phyloP scores from a whole-genome alignment of 37 sponge, comb jelly and placozoan genomes.

The Ianthella basta region DNA sequence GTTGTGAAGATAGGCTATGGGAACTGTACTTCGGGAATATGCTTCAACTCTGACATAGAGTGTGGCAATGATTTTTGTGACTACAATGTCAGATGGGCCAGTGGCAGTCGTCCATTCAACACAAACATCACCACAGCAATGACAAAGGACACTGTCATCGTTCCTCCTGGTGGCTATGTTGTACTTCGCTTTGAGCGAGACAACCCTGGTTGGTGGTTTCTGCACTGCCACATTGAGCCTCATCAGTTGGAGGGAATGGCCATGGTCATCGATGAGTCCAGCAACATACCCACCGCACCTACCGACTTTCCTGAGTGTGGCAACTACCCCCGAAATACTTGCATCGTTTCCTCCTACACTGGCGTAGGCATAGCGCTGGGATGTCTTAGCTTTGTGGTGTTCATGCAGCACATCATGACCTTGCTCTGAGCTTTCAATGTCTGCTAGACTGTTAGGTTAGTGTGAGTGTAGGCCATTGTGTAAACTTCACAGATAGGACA shows the following conservation, averaged over 20 bases:
- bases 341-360: no score
- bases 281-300: background rate
- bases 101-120: background rate
- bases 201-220: background rate
- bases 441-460: no score
- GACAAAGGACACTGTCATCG: background rate
- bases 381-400: no score
- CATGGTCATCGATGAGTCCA: background rate
- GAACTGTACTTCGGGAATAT: background rate
- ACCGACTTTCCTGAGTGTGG: no score
- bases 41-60: slow-evolving; percentile 2
- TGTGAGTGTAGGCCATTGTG: no score
- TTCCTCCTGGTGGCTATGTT: slow-evolving; percentile 17
- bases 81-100: background rate
- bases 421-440: no score
- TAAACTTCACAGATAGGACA: no score
- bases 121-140: background rate
- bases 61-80: background rate
- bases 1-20: slow-evolving; percentile 39
- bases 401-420: no score
- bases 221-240: slow-evolving; percentile 16
- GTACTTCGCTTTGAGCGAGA: background rate
- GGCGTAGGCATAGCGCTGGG: no score
- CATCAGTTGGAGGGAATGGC: background rate
- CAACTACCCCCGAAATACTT: no score